A percentile compares a stretch with the other conserved stretches of the same genome.
phyloP scores from a whole-genome alignment of 2,113 vertebrate species.

The Chloropsis hardwickii region DNA sequence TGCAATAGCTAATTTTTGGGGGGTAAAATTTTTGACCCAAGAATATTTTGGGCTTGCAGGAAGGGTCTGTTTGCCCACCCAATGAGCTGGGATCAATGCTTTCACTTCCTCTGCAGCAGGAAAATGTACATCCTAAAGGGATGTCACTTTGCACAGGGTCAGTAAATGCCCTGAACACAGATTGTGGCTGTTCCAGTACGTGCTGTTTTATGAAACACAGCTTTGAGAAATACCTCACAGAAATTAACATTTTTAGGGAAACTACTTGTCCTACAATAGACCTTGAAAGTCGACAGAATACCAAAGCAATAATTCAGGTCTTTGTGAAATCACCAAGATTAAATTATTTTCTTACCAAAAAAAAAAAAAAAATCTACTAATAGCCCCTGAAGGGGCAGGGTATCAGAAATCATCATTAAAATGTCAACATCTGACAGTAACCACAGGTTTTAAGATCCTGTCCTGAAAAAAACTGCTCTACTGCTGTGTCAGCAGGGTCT shows the following conservation, averaged over 20 bases:
- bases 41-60: neutral
- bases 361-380: neutral
- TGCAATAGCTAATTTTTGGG: accelerated
- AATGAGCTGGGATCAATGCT: neutral
- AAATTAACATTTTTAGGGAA: neutral
- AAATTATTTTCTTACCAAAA: neutral
- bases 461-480: neutral
- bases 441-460: neutral
- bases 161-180: neutral
- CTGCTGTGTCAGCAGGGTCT: neutral
- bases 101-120: neutral
- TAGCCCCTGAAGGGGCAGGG: neutral
- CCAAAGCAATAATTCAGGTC: neutral
- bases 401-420: neutral
- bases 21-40: neutral
- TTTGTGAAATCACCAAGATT: neutral
- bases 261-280: neutral
- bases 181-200: neutral
- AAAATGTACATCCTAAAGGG: neutral
- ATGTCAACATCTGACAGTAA: neutral
- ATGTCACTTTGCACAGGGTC: neutral
- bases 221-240: neutral
- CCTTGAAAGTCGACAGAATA: neutral
- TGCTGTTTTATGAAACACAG: neutral
- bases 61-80: neutral